Evolutionary conservation across 2,888 invertebrate genomes (phyloP).

Genomic region (Prenolepis imparis): DNA sequence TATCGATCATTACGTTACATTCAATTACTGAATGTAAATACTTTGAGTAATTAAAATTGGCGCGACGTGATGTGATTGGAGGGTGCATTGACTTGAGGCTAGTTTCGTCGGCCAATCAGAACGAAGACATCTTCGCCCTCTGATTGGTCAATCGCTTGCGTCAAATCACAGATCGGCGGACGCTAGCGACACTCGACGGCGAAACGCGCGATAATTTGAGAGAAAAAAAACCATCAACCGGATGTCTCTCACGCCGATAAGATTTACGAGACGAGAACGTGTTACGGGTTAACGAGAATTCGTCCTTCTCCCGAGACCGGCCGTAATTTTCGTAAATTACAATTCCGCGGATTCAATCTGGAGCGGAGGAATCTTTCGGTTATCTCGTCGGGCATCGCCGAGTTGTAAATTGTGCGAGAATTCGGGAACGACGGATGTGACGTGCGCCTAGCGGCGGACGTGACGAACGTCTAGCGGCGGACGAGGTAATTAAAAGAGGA

Average conservation of each 20-base stretch:
- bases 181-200: neutral
- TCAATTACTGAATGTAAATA: conserved; percentile 59
- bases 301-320: neutral
- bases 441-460: neutral
- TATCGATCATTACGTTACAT: conserved; percentile 77
- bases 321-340: conserved; percentile 34
- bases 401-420: conserved; percentile 10
- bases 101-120: neutral
- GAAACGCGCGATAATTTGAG: neutral
- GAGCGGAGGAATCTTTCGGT: neutral
- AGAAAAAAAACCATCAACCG: neutral
- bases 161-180: neutral
- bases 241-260: neutral
- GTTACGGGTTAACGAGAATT: conserved; percentile 21
- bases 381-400: neutral
- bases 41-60: conserved; percentile 12
- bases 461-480: neutral
- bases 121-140: neutral
- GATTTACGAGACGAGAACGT: conserved; percentile 25
- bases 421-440: neutral
- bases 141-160: neutral
- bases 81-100: neutral
- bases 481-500: conserved; percentile 11
- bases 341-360: neutral
- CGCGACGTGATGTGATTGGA: neutral